Evolutionary conservation across 2,888 invertebrate genomes (phyloP).

Genomic region (Linyphia triangularis): DNA sequence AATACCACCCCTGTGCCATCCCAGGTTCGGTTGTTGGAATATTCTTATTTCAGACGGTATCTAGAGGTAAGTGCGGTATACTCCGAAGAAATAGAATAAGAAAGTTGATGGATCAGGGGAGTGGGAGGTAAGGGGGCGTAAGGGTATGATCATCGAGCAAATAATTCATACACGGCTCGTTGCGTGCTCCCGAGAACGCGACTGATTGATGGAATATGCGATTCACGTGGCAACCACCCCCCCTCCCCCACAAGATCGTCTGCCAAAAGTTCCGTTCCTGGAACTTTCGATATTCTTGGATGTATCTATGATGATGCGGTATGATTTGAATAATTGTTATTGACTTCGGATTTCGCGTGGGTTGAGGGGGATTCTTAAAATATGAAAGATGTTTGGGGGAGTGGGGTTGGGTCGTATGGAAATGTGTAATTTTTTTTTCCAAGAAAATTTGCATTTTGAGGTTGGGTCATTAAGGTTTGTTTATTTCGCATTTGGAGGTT

Average conservation of each 20-base stretch:
- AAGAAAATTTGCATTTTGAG: too few species aligned
- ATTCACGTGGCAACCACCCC: not conserved
- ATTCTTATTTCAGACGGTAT: too few species aligned
- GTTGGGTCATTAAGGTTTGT: too few species aligned
- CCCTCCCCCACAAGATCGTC: not conserved
- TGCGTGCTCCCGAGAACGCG: conserved; percentile 23
- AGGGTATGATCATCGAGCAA: conserved; percentile 52
- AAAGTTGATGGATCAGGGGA: conserved; percentile 24
- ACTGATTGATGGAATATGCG: conserved; percentile 16
- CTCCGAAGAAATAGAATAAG: not conserved
- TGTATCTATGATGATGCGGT: not conserved
- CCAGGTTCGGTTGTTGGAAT: too few species aligned
- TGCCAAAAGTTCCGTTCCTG: not conserved
- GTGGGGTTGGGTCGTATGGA: not conserved
- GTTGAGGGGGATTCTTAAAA: not conserved
- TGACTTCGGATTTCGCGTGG: not conserved
- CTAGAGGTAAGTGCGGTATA: not conserved
- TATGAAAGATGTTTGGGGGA: not conserved
- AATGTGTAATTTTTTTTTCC: not conserved
- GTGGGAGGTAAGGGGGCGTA: not conserved
- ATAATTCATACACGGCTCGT: conserved; percentile 65
- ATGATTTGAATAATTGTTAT: conserved; percentile 31
- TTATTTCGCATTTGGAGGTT: too few species aligned
- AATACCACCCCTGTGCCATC: too few species aligned
- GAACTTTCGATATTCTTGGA: not conserved